These are phyloP conservation scores for Cephonodes hylas DNA, from an alignment of 2,888 invertebrate species.

Conservation along the genomic window DNA sequence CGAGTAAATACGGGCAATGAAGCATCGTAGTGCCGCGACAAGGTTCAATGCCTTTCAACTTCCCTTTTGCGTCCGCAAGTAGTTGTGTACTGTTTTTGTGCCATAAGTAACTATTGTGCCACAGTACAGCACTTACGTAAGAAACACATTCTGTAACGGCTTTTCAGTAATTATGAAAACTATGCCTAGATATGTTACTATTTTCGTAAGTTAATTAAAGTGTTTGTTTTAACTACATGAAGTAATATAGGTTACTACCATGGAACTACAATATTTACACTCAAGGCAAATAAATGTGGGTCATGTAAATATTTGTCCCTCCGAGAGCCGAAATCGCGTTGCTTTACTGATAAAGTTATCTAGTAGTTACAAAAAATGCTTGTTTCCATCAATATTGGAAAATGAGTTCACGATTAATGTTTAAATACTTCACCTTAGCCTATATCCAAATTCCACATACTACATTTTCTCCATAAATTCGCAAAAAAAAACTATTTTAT, in stretches of 20 bases:
- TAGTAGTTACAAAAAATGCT: neutral
- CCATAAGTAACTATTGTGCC: neutral
- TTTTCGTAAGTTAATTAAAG: neutral
- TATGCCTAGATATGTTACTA: neutral
- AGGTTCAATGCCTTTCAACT: conserved; percentile 46
- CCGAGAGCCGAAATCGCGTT: neutral
- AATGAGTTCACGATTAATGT: neutral
- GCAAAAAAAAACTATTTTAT: no score
- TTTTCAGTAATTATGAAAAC: neutral
- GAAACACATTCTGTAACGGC: neutral
- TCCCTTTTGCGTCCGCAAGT: conserved; percentile 20
- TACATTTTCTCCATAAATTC: no score
- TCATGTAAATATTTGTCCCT: neutral
- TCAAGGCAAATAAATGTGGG: neutral
- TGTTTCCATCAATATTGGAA: no score
- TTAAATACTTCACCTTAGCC: no score
- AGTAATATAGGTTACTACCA: neutral
- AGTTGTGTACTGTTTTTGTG: conserved; percentile 12
- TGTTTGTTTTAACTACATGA: neutral
- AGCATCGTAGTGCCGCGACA: conserved; percentile 39
- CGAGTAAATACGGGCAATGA: conserved; percentile 60
- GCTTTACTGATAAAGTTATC: neutral
- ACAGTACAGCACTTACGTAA: neutral
- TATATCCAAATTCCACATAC: no score
- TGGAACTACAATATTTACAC: neutral